Evolutionary conservation across 2,888 invertebrate genomes (phyloP), one percentile per base, ranked within the genome.

Genomic region (Coecobrya sp.): DNA sequence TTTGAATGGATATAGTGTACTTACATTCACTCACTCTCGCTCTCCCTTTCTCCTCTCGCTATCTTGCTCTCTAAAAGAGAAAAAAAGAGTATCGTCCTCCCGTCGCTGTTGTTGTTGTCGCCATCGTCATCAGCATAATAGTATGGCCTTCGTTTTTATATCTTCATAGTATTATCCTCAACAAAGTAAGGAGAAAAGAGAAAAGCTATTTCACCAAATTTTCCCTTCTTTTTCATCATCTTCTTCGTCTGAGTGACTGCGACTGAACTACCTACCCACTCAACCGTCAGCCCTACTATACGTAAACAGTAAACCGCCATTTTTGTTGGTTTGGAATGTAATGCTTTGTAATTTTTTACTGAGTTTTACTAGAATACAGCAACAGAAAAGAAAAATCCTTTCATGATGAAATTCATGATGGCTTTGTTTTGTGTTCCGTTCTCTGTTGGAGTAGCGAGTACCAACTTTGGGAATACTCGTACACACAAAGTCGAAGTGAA

Each of bases 1-100:
- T 55, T 62, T 87, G 79, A 87, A 79, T 88, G 81, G 45, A 79
- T 65, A 52, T 65, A 27, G 49, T n/a, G 25, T 27, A 3, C 70
- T 70, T 81, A 13, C 73, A 42, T 55, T 76, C 59, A 76, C 87
- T 70, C 68, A 36, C 30, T n/a, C n/a, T 36, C 4, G 11, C 27
- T 65, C 27, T 27, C 59, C 8, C 22, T 59, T 16, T 16, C 7
- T 65, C 27, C 27, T 27, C 16, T 27, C 65, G 7, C 49, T 5
- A 49, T 49, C 49, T 10, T 49, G 49, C 49, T 19, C 1, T 55
- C n/a, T 49, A 1, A 7, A 10, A 49, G 27, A 65, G 36, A 36
- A 10, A 30, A 36, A n/a, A 36, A n/a, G 68, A 3, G n/a, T 70
- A 16, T 16, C 16, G n/a, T 65, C 36, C 36, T 70, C 30, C 36